These are phyloP conservation scores for Empis stercorea DNA, from an alignment of 2,888 invertebrate species.

Conservation along the genomic window DNA sequence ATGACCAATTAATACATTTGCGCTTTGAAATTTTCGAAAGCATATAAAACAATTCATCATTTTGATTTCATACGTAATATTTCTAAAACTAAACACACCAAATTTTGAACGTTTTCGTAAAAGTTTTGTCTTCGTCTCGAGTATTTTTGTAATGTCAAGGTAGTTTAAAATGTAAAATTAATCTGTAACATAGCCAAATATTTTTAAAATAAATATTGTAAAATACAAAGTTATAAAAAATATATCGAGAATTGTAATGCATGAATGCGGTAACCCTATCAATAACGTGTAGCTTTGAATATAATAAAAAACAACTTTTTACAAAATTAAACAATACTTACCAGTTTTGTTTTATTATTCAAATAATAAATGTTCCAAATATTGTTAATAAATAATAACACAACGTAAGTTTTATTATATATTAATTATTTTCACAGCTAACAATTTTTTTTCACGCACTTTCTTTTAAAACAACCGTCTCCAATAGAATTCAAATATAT, in stretches of 20 bases:
- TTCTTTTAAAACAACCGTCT: neutral
- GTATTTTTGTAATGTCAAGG: neutral
- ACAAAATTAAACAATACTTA: neutral
- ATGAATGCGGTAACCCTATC: neutral
- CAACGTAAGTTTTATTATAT: neutral
- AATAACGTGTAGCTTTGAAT: neutral
- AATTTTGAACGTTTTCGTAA: neutral
- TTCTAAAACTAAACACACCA: neutral
- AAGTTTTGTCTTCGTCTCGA: neutral
- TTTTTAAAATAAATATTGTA: too few relatives aligned
- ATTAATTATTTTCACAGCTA: neutral
- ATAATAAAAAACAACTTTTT: neutral
- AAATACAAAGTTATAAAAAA: too few relatives aligned
- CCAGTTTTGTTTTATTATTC: neutral
- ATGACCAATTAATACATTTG: neutral
- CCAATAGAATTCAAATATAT: neutral
- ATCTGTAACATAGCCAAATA: neutral
- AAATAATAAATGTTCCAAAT: neutral
- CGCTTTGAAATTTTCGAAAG: neutral
- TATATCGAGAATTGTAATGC: too few relatives aligned
- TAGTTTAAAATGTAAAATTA: neutral
- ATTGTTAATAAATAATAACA: too few relatives aligned
- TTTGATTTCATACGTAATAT: neutral
- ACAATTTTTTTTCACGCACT: neutral
- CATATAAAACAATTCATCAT: constrained; percentile 2